Evolutionary conservation across 2,113 vertebrate species (phyloP), one percentile per base, ranked within the genome.

Genomic region (Odontesthes bonariensis): DNA sequence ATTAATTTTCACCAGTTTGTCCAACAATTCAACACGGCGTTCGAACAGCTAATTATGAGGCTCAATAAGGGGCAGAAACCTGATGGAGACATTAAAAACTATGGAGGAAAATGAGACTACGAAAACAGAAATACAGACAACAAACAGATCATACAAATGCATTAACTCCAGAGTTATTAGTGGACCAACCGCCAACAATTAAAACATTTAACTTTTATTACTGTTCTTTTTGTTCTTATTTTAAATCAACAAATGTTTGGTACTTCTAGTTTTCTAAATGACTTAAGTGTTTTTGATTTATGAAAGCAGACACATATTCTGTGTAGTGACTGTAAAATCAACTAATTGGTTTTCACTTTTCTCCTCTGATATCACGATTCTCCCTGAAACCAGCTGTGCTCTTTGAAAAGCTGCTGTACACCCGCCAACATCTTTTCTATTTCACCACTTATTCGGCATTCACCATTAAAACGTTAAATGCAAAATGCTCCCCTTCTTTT

Each of bases 11-110:
- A 27, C 27, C 27, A 27, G 27, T 27, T 27, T 27, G 27, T 27
- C 27, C 27, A 27, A 27, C 27, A 27, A 27, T 27, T 27, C 1
- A 27, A 27, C 27, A 27, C 27, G 3, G 27, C 1, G 27, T 27
- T 38, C 2, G 46, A 4, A 0, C 0, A 20, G 62, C 32, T 85
- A 62, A 78, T 78, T 72, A 40, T 12, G 64, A 81, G 67, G 44
- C 6, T 66, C 5, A 31, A 22, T 40, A 40, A 51, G 19, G 63
- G 44, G 55, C 44, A 58, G 77, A 27, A 42, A 87, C 67, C 66
- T 69, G 85, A 81, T 73, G 61, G 75, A 68, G 61, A 22, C 64
- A 69, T 81, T n/a, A 71, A 84, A 59, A 59, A 73, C 53, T 56
- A 65, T 14, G 38, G 51, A 51, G 73, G 77, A 56, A 38, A 42